Conservation (phyloP, 2,113 vertebrate genomes). For the Chaenogobius annularis region DNA sequence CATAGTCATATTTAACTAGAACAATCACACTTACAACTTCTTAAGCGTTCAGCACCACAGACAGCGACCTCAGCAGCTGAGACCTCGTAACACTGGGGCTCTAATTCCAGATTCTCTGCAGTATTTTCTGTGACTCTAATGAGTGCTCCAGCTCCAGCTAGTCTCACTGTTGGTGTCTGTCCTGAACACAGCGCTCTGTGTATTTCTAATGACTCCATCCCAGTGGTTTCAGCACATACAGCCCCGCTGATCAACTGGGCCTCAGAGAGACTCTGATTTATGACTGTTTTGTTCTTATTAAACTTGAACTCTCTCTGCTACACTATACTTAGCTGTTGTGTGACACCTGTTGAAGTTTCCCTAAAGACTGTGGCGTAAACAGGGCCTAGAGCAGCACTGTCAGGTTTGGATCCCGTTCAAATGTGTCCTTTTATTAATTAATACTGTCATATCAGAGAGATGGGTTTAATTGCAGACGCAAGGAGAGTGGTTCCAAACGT, state of each 20-base stretch:
- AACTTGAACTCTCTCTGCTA: slow-evolving; percentile 17
- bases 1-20: background rate
- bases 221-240: slow-evolving; percentile 4
- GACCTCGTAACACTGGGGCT: background rate
- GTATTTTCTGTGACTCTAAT: background rate
- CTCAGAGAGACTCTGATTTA: background rate
- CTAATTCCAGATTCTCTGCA: background rate
- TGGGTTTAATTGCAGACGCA: background rate
- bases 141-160: background rate
- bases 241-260: background rate
- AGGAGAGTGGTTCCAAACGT: background rate
- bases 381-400: slow-evolving; percentile 4
- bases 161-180: slow-evolving; percentile 6
- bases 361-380: slow-evolving; percentile 31
- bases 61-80: background rate
- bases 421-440: background rate
- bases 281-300: slow-evolving; percentile 3
- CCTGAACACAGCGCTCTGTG: background rate
- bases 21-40: background rate
- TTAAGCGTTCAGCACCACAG: background rate
- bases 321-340: slow-evolving; percentile 16
- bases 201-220: background rate
- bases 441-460: background rate
- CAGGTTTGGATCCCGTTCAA: background rate
- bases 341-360: slow-evolving; percentile 16